Evolutionary conservation across 2,888 invertebrate genomes (phyloP).

Genomic region (Pinctada fucata): DNA sequence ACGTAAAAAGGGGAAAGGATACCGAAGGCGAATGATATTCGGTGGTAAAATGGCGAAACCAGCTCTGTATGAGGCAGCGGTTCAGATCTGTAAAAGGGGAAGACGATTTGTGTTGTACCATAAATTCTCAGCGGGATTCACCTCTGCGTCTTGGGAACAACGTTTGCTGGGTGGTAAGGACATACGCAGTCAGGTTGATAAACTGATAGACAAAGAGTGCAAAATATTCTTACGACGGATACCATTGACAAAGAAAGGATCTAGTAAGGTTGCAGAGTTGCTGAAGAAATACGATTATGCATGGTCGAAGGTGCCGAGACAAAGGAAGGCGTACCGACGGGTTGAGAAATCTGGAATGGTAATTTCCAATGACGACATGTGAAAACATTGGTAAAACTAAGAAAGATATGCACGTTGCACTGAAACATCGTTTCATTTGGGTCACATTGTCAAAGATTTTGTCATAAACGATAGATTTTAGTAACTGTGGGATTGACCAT

Average conservation of each 20-base stretch:
- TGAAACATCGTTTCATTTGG: too few relatives aligned
- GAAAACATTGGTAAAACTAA: too few relatives aligned
- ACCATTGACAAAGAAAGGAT: not conserved
- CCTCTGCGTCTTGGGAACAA: conserved; percentile 35
- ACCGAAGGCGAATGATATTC: conserved; percentile 30
- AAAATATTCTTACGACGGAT: conserved; percentile 48
- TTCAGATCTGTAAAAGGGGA: conserved; percentile 26
- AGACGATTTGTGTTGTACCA: conserved; percentile 39
- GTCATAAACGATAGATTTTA: too few relatives aligned
- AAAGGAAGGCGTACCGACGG: conserved; percentile 18
- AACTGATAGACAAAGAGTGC: conserved; percentile 44
- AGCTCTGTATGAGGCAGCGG: conserved; percentile 44
- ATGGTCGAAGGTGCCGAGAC: conserved; percentile 40
- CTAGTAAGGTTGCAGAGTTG: not conserved
- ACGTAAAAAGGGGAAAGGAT: conserved; percentile 33
- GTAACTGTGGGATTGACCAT: too few relatives aligned
- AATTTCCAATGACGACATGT: not conserved
- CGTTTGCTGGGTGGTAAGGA: conserved; percentile 27
- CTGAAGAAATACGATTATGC: conserved; percentile 53
- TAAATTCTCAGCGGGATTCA: conserved; percentile 41
- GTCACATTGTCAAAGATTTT: too few relatives aligned
- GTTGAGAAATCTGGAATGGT: not conserved
- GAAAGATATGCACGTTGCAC: too few relatives aligned
- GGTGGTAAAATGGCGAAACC: conserved; percentile 30
- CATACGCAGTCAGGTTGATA: conserved; percentile 33